Percentiles rank a stretch among this genome's conserved stretches.
Evolutionary conservation across 2,888 invertebrate species (phyloP).

Genomic region (Rhagophthalmus giganteus): DNA sequence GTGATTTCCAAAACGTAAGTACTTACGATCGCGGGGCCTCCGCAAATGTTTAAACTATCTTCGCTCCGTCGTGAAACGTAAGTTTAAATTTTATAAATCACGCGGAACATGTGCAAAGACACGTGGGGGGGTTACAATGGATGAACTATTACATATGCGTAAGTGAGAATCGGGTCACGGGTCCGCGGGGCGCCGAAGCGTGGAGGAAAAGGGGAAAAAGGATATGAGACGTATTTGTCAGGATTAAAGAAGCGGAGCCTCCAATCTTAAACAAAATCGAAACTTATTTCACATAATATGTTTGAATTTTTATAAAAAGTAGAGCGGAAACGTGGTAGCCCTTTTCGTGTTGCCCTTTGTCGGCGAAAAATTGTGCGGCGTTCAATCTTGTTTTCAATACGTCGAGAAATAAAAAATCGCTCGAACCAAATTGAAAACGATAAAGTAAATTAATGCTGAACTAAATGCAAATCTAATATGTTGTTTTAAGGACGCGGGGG

Average conservation of each 20-base stretch:
- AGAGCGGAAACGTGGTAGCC: too few species aligned
- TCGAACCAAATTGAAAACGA: too few species aligned
- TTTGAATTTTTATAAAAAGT: too few species aligned
- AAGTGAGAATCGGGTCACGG: conserved; percentile 34
- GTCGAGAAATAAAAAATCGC: too few species aligned
- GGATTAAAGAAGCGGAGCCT: conserved; percentile 3
- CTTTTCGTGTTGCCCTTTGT: too few species aligned
- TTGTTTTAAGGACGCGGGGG: too few species aligned
- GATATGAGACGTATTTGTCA: conserved; percentile 1
- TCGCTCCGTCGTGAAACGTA: conserved; percentile 21
- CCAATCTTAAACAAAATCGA: neutral
- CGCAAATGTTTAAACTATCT: conserved; percentile 16
- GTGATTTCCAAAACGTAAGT: conserved; percentile 37
- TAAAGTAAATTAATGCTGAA: too few species aligned
- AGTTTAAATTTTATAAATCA: conserved; percentile 31
- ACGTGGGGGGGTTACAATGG: conserved; percentile 37
- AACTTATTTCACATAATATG: neutral
- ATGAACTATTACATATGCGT: conserved; percentile 33
- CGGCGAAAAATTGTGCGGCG: too few species aligned
- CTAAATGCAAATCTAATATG: too few species aligned
- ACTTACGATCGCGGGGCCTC: too few species aligned
- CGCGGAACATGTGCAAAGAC: conserved; percentile 34
- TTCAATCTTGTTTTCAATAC: too few species aligned
- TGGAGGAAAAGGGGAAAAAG: conserved; percentile 1
- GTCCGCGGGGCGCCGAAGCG: conserved; percentile 30